These are phyloP conservation scores for Rhadina sibilatrix DNA, from an alignment of 2,113 vertebrate genomes.

Conservation along the genomic window DNA sequence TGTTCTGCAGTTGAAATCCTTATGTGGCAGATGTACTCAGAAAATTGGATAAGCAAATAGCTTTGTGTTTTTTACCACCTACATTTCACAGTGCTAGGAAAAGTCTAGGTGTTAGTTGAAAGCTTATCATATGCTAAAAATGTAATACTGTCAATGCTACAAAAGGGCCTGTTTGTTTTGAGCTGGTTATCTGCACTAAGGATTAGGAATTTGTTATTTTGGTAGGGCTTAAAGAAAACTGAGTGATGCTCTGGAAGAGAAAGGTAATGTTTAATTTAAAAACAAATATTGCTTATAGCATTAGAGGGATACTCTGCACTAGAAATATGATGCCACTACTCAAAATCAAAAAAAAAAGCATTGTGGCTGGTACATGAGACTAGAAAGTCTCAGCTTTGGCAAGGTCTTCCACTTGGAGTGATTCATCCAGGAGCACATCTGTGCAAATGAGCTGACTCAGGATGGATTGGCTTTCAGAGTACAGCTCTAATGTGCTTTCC, in stretches of 20 bases:
- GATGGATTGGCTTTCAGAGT: not conserved
- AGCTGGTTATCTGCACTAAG: not conserved
- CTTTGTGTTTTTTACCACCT: not conserved
- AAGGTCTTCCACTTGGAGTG: not conserved
- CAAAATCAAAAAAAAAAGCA: not conserved
- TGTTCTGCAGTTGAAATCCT: not conserved
- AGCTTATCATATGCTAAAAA: constrained; percentile 15
- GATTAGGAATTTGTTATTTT: constrained; percentile 21
- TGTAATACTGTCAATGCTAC: not conserved
- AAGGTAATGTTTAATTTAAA: constrained; percentile 20
- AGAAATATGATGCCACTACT: not conserved
- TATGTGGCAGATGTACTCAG: not conserved
- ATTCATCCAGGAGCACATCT: not conserved
- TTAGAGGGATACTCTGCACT: not conserved
- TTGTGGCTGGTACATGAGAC: not conserved
- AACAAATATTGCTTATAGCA: not conserved
- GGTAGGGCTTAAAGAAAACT: not conserved
- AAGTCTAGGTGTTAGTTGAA: not conserved
- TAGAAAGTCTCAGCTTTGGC: not conserved
- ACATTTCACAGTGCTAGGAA: not conserved
- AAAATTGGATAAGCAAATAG: constrained; percentile 5
- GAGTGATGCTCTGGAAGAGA: not conserved
- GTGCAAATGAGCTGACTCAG: accelerated
- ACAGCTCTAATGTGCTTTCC: accelerated
- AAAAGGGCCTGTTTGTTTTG: constrained; percentile 4